Conservation (phyloP, 2,113 vertebrate genomes). For the human (Homo sapiens) region GRCh38 chr3:87309001-87309500, state of each 20-base stretch:
- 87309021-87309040: neutral
- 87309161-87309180: neutral
- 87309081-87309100: neutral
- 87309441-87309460: neutral
- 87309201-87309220: neutral
- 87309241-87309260: neutral
- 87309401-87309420: neutral
- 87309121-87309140: neutral
- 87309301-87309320: neutral
- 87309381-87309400: neutral
- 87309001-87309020: neutral
- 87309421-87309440: neutral
- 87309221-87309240: neutral
- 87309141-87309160: neutral
- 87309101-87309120: neutral
- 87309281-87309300: neutral
- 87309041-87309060: neutral
- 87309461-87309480: neutral
- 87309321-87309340: neutral
- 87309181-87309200: neutral
- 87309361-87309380: neutral
- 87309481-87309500: neutral
- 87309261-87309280: neutral
- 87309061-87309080: neutral
- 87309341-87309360: neutral